Conservation (phyloP, 92 coral and sea anemone genomes). For the Montipora capitata region DNA sequence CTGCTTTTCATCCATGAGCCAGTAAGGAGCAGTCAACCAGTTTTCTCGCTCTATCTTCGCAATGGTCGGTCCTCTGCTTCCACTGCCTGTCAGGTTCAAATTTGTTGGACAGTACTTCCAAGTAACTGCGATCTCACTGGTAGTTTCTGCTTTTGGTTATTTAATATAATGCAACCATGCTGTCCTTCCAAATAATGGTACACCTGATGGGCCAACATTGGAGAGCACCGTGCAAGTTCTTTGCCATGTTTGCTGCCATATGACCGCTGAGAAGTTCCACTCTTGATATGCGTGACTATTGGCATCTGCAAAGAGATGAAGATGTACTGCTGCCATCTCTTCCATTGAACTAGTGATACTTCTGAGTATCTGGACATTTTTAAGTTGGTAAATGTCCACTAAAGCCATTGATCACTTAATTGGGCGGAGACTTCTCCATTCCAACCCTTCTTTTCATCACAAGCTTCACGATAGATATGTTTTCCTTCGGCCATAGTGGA, state of each 20-base stretch:
- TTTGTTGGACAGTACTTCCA: slow-evolving; percentile 82
- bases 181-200: slow-evolving; percentile 46
- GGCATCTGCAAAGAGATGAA: slow-evolving; percentile 68
- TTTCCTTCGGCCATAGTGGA: slow-evolving; percentile 34
- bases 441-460: slow-evolving; percentile 49
- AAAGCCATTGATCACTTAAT: slow-evolving; percentile 11
- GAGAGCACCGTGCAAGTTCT: slow-evolving; percentile 52
- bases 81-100: slow-evolving; percentile 74
- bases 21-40: slow-evolving; percentile 75
- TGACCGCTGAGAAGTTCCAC: slow-evolving; percentile 66
- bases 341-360: slow-evolving; percentile 13
- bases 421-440: slow-evolving; percentile 27
- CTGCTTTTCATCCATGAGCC: slow-evolving; percentile 59
- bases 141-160: slow-evolving; percentile 63
- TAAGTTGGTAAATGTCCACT: slow-evolving; percentile 1
- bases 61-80: slow-evolving; percentile 66
- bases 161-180: slow-evolving; percentile 8
- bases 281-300: slow-evolving; percentile 49
- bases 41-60: slow-evolving; percentile 65
- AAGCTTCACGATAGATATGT: slow-evolving; percentile 27
- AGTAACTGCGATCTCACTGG: slow-evolving; percentile 24
- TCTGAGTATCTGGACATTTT: not conserved
- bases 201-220: slow-evolving; percentile 41
- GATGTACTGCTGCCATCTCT: slow-evolving; percentile 31
- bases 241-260: slow-evolving; percentile 75